phyloP scores from a whole-genome alignment of 2,113 vertebrate genomes.

The Vulpes vulpes region DNA sequence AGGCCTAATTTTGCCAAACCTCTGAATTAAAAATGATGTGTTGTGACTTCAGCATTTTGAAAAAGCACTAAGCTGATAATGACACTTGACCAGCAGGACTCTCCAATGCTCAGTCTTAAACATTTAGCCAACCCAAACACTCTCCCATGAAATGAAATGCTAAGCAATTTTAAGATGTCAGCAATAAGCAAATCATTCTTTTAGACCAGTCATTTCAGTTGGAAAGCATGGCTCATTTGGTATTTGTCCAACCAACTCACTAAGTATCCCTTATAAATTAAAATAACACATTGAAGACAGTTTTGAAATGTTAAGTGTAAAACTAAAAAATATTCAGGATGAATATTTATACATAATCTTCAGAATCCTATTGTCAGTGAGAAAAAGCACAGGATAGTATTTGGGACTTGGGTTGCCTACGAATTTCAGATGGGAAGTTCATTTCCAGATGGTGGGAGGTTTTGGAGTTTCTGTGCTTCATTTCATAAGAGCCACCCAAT shows the following conservation, averaged over 20 bases:
- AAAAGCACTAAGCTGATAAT: background rate
- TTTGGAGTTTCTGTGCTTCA: background rate
- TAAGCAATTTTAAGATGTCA: background rate
- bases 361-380: background rate
- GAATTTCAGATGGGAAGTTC: background rate
- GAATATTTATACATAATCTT: background rate
- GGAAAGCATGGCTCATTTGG: background rate
- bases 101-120: background rate
- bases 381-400: background rate
- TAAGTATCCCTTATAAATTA: background rate
- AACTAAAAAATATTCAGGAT: background rate
- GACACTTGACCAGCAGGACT: background rate
- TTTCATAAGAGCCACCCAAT: background rate
- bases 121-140: background rate
- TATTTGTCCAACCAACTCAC: background rate
- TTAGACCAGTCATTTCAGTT: background rate
- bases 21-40: background rate
- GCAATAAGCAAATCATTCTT: background rate
- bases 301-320: conserved; percentile 3
- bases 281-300: background rate
- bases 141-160: background rate
- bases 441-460: background rate
- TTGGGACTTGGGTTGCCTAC: background rate
- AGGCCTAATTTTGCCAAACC: background rate
- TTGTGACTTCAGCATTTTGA: background rate